phyloP scores from a whole-genome alignment of 2,797 vertebrate genomes.

The Limnodromus scolopaceus region DNA sequence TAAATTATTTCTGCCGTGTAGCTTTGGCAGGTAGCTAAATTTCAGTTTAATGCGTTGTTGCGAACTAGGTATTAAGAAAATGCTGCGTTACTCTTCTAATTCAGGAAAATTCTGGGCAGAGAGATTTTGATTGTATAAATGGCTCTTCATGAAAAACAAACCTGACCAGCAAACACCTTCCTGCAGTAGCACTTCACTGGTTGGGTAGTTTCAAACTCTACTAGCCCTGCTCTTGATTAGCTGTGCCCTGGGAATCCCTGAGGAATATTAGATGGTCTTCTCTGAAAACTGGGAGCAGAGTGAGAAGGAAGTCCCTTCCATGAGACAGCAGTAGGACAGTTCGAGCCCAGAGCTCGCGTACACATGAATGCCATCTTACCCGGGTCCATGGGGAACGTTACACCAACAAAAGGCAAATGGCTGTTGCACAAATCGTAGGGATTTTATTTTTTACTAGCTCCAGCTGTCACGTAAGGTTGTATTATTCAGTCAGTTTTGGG shows the following conservation, averaged over 20 bases:
- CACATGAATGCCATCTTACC: rapidly evolving
- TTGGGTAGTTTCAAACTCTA: not conserved
- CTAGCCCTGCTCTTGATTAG: not conserved
- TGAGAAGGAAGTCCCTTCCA: not conserved
- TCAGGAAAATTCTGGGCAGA: not conserved
- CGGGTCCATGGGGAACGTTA: rapidly evolving
- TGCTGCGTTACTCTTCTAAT: not conserved
- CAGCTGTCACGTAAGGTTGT: not conserved
- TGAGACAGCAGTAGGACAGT: not conserved
- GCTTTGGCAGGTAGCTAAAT: not conserved
- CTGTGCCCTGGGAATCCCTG: not conserved
- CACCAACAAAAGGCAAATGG: not conserved
- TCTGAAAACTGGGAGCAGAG: not conserved
- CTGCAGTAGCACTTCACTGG: rapidly evolving
- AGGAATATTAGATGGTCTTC: not conserved
- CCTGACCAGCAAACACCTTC: not conserved
- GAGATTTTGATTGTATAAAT: not conserved
- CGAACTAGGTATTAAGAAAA: not conserved
- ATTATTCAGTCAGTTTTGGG: not conserved
- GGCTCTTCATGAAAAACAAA: not conserved
- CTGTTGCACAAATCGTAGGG: not conserved
- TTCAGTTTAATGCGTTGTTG: not conserved
- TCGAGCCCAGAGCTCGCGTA: not conserved
- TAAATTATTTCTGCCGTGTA: not conserved
- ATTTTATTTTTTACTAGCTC: not conserved